These are phyloP conservation scores for Platysternon megacephalum DNA, from an alignment of 2,113 vertebrate species.

Conservation along the genomic window DNA sequence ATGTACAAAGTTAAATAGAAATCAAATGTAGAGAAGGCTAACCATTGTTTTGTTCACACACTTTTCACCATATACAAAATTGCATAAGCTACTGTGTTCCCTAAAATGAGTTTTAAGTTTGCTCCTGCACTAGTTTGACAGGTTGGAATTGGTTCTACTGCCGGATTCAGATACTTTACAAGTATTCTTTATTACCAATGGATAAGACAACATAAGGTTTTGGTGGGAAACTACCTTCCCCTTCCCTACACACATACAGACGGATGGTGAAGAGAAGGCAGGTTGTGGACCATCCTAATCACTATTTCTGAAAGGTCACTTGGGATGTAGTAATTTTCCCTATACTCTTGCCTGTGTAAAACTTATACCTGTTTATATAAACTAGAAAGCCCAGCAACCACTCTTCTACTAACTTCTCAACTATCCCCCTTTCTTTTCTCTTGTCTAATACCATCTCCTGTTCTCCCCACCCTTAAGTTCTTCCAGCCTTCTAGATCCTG, in stretches of 20 bases:
- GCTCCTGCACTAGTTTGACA: neutral
- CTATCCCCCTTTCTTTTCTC: neutral
- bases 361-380: neutral
- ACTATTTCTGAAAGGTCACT: neutral
- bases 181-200: neutral
- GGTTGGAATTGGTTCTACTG: neutral
- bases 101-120: fast-evolving
- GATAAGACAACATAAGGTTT: neutral
- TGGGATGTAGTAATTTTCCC: neutral
- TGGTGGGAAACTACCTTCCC: neutral
- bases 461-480: neutral
- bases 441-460: neutral
- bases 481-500: neutral
- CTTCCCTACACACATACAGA: neutral
- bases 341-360: neutral
- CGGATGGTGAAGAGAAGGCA: neutral
- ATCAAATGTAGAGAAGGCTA: neutral
- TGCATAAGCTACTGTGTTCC: neutral
- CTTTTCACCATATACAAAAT: neutral
- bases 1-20: fast-evolving
- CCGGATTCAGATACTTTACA: fast-evolving
- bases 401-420: neutral
- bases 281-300: neutral
- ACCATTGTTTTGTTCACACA: fast-evolving
- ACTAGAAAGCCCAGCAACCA: neutral